phyloP scores from a whole-genome alignment of 2,888 invertebrate genomes.

The Amiota minor region DNA sequence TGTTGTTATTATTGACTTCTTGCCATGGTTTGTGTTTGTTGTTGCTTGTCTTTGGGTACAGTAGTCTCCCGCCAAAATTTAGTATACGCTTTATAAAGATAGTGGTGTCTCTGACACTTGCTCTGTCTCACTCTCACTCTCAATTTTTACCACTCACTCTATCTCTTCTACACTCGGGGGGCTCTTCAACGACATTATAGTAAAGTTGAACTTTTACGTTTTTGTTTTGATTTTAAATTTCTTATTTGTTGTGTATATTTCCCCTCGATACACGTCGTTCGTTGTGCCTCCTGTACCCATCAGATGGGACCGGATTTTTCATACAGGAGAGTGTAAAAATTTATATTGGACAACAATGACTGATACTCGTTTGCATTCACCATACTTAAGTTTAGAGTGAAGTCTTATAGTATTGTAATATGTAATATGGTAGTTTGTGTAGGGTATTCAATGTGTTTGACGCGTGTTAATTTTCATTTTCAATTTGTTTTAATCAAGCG shows the following conservation, averaged over 20 bases:
- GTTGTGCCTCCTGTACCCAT: conserved; percentile 41
- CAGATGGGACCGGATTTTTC: conserved; percentile 50
- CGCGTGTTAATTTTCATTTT: conserved; percentile 62
- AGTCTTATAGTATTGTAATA: too few relatives aligned
- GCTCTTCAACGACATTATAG: not conserved
- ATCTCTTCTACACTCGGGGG: not conserved
- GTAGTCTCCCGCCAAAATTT: conserved; percentile 67
- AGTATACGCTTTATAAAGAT: conserved; percentile 46
- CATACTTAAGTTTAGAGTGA: too few relatives aligned
- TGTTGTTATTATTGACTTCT: too few relatives aligned
- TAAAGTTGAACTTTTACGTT: conserved; percentile 64
- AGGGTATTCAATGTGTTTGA: conserved; percentile 37
- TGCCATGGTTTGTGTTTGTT: not conserved
- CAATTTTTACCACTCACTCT: not conserved
- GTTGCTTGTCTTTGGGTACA: conserved; percentile 50
- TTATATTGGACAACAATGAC: conserved; percentile 24
- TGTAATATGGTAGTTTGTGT: not conserved
- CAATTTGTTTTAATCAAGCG: conserved; percentile 67
- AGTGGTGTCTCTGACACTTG: conserved; percentile 48
- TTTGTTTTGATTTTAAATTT: conserved; percentile 67
- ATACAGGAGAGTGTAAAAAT: conserved; percentile 15
- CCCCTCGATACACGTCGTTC: conserved; percentile 14
- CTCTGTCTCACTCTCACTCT: conserved; percentile 21
- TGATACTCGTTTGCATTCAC: not conserved
- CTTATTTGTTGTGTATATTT: conserved; percentile 43